These are phyloP conservation scores for Brachionus koreanus DNA, from an alignment of 1,140 invertebrate species.

Conservation along the genomic window DNA sequence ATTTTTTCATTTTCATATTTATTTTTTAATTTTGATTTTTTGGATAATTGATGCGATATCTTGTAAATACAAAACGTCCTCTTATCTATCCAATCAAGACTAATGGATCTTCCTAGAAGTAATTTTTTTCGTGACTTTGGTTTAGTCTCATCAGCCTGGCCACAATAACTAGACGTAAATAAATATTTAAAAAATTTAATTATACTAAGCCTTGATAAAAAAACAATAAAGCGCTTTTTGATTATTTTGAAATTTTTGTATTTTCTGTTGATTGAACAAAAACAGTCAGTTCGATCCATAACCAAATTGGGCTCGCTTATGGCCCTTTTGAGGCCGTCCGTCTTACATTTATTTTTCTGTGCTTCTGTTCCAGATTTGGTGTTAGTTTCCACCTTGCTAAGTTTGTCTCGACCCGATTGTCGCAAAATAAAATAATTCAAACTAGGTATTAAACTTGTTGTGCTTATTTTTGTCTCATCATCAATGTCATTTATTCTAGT, in stretches of 20 bases:
- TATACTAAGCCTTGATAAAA: neutral
- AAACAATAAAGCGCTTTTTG: neutral
- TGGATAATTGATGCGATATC: neutral
- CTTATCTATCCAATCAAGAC: slow-evolving; percentile 5
- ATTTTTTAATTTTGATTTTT: neutral
- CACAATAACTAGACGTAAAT: neutral
- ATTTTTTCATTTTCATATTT: neutral
- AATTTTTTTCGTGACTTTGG: neutral
- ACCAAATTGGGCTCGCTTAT: slow-evolving; percentile 27
- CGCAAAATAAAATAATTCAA: neutral
- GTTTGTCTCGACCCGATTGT: neutral
- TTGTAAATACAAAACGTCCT: neutral
- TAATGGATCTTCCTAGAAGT: neutral
- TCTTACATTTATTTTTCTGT: neutral
- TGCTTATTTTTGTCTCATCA: neutral
- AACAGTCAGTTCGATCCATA: neutral
- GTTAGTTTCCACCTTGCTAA: neutral
- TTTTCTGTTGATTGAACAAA: slow-evolving; percentile 10
- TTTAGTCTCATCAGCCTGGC: neutral
- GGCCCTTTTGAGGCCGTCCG: neutral
- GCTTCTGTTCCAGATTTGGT: neutral
- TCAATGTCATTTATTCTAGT: too few relatives aligned
- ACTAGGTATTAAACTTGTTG: slow-evolving; percentile 2
- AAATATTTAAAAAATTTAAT: slow-evolving; percentile 26
- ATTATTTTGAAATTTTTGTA: neutral